Evolutionary conservation across 2,797 vertebrate species (phyloP).

Genomic region (Vespertilio murinus): DNA sequence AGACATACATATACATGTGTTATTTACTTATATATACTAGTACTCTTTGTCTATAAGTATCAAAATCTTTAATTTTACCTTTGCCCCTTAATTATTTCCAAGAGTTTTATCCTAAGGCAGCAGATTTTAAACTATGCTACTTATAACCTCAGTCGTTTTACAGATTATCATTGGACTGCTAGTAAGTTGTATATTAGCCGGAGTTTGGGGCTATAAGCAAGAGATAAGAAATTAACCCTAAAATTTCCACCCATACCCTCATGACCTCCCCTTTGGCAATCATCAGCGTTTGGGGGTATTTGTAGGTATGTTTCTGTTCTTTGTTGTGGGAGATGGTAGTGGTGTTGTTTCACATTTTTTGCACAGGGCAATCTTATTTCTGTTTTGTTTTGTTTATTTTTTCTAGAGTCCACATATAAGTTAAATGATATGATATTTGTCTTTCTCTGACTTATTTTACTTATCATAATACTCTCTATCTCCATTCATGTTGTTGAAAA

Average conservation of each 20-base stretch:
- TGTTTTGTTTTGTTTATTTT: neutral
- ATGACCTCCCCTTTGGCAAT: neutral
- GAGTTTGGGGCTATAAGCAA: neutral
- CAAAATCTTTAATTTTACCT: constrained; percentile 62
- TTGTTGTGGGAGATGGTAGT: no score
- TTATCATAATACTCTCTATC: neutral
- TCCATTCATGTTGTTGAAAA: neutral
- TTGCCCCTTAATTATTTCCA: constrained; percentile 61
- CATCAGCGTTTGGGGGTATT: neutral
- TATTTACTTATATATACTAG: neutral
- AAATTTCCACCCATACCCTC: neutral
- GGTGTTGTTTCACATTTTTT: no score
- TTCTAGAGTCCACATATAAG: neutral
- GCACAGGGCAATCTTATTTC: neutral
- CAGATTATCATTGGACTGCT: neutral
- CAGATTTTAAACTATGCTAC: constrained; percentile 46
- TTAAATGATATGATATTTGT: neutral
- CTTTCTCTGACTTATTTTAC: neutral
- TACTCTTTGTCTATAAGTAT: constrained; percentile 59
- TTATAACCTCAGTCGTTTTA: neutral
- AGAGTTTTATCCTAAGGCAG: constrained; percentile 49
- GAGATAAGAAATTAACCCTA: neutral
- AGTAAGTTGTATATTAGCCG: neutral
- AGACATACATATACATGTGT: neutral
- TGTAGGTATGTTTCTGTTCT: neutral